Base-by-base conservation (phyloP, 35 echinoderm and acorn worm genomes). In the Apostichopus parvimensis region DNA sequence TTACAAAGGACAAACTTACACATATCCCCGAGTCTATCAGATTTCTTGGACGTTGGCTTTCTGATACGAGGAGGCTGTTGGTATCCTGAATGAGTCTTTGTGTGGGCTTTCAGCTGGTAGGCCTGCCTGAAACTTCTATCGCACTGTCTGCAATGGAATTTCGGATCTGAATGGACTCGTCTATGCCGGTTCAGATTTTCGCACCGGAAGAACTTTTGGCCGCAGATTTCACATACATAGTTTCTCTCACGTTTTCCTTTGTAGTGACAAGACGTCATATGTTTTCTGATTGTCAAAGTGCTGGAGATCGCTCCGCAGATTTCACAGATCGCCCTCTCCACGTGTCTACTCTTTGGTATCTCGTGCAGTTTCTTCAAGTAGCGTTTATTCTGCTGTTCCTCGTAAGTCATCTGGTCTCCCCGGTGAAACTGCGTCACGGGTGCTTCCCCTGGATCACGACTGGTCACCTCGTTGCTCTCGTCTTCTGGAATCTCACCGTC, bases 171-270 rank as follows among this genome's bases (percentile, higher is more conserved):
- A 64, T 88, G 86, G 13, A 26, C 52, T 18, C 57, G 21, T 25
- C 4, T 23, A 54, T 88, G 86, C 21, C 64, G 26, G 17, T 54
- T 21, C 60, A 88, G 61, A 64, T 68, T 88, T 53, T 88, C 86
- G 8, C 28, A 52, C 54, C 68, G 6, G 57, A 72, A 73, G 64
- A 88, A 88, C 6, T 73, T 68, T 64, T 88, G 58, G 17, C 86
- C 86, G 45, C 86, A 88, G 1, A 73, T 72, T 6, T 88, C 86
- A 73, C 86, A 88, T 0, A 54, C n/a, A 14, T 88, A 54, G 64
- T 88, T 88, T 54, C 86, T 72, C 22, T 88, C 86, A 68, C 86
- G 86, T 72, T 88, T 64, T 54, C 45, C 68, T 72, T 68, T 6
- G 1, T 23, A 88, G 61, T 88, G 86, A 72, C 17, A 68, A 14